Conservation (phyloP, 2,888 invertebrate genomes). For the Diloba caeruleocephala region DNA sequence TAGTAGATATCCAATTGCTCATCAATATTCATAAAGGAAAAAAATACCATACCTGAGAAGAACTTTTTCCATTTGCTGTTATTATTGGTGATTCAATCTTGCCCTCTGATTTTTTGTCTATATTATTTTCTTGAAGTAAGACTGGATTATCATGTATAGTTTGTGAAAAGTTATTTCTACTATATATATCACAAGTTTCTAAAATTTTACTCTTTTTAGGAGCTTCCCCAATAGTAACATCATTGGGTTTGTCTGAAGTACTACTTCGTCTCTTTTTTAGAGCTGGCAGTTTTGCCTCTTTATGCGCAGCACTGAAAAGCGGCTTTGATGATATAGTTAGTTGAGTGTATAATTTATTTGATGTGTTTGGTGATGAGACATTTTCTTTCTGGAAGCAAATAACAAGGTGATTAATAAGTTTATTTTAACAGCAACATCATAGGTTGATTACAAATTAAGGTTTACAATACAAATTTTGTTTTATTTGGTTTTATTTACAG, state of each 20-base stretch:
- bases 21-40: too few species aligned
- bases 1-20: too few species aligned
- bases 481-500: too few species aligned
- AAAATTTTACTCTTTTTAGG: constrained; percentile 78
- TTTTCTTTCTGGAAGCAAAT: constrained; percentile 78
- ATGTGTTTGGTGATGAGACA: constrained; percentile 75
- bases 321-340: constrained; percentile 83
- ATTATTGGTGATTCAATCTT: constrained; percentile 68
- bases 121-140: constrained; percentile 71
- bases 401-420: background rate
- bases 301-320: constrained; percentile 69
- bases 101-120: constrained; percentile 76
- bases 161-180: constrained; percentile 72
- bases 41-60: constrained; percentile 66
- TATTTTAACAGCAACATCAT: background rate
- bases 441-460: background rate
- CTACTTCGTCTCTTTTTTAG: constrained; percentile 84
- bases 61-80: constrained; percentile 80
- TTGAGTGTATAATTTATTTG: constrained; percentile 84
- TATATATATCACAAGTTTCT: constrained; percentile 80
- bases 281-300: constrained; percentile 78
- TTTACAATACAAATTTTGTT: background rate
- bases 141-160: constrained; percentile 71
- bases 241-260: constrained; percentile 84
- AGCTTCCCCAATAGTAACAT: constrained; percentile 72